These are phyloP conservation scores for Motacilla tschutschensis DNA, from an alignment of 2,113 vertebrate species.

Conservation along the genomic window DNA sequence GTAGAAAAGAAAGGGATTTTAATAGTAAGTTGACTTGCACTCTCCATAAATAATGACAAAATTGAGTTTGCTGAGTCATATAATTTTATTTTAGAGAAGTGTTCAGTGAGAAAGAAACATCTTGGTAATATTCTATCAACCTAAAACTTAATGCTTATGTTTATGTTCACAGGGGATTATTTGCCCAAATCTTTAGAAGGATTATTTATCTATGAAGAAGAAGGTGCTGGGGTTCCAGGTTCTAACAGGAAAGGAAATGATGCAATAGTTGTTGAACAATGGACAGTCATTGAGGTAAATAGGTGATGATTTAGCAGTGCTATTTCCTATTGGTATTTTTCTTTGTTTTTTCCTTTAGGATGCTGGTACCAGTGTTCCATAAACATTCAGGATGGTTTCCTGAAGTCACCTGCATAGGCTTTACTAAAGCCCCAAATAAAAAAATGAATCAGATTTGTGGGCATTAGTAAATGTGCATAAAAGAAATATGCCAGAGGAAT, in stretches of 20 bases:
- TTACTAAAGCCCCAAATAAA: not conserved
- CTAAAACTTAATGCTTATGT: not conserved
- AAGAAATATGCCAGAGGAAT: not conserved
- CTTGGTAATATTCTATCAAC: not conserved
- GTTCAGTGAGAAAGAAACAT: not conserved
- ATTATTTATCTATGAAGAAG: slow-evolving; percentile 93
- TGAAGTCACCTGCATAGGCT: not conserved
- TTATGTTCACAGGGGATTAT: slow-evolving; percentile 80
- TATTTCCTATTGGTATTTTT: not conserved
- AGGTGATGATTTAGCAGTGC: not conserved
- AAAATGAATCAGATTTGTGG: not conserved
- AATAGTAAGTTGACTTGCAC: not conserved
- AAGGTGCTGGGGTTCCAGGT: slow-evolving; percentile 66
- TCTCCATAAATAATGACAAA: not conserved
- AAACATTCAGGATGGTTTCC: not conserved
- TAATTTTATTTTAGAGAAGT: not conserved
- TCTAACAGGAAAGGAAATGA: slow-evolving; percentile 83
- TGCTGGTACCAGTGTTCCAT: not conserved
- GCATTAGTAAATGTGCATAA: not conserved
- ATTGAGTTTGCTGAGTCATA: not conserved
- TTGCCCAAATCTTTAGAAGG: slow-evolving; percentile 90
- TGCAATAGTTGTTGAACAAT: slow-evolving; percentile 96
- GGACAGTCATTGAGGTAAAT: slow-evolving; percentile 93
- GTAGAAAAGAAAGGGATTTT: not conserved
- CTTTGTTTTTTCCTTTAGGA: not conserved